phyloP scores from a whole-genome alignment of 2,888 invertebrate genomes.

The Agrochola lota region DNA sequence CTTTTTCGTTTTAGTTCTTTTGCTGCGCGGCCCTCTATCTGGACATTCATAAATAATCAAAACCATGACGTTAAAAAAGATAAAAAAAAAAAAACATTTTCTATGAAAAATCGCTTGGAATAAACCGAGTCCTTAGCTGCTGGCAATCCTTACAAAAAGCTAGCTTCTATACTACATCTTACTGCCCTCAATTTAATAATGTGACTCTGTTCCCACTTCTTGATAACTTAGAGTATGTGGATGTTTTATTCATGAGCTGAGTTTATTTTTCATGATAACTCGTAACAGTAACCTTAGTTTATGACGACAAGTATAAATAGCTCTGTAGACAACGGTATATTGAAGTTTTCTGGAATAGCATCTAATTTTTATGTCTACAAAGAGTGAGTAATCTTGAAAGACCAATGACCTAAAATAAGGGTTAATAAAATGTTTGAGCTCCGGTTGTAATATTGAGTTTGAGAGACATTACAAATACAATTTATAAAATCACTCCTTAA shows the following conservation, averaged over 20 bases:
- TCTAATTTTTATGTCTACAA: background rate
- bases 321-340: slow-evolving; percentile 23
- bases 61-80: background rate
- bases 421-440: background rate
- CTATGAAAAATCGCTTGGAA: background rate
- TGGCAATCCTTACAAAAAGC: background rate
- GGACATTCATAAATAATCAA: too few species aligned
- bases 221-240: slow-evolving; percentile 23
- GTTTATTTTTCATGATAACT: slow-evolving; percentile 34
- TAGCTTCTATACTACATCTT: too few species aligned
- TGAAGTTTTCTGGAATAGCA: slow-evolving; percentile 8
- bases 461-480: background rate
- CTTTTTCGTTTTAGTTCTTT: too few species aligned
- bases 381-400: background rate
- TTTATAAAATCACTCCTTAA: background rate
- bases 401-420: background rate
- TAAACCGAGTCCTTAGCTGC: background rate
- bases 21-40: too few species aligned
- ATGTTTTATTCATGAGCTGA: slow-evolving; percentile 57
- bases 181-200: slow-evolving; percentile 32
- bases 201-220: slow-evolving; percentile 9
- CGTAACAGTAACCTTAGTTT: slow-evolving; percentile 45
- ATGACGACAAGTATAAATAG: slow-evolving; percentile 35
- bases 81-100: background rate
- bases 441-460: background rate